Conservation (phyloP, 2,113 vertebrate genomes). For the Pomatorhinus ruficollis region DNA sequence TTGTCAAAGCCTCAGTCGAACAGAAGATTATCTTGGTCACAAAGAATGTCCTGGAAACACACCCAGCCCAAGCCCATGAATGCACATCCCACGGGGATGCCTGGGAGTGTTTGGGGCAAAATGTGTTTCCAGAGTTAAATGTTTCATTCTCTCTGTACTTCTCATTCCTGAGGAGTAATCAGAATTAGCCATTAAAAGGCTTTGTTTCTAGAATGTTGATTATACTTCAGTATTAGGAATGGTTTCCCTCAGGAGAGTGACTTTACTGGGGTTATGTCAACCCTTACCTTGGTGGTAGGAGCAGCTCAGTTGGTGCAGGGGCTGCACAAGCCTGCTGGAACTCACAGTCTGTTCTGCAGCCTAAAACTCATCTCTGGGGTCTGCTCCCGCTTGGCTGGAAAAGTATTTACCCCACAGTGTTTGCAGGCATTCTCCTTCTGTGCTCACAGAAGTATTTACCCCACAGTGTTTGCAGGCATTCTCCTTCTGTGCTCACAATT, state of each 20-base stretch:
- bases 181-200: neutral
- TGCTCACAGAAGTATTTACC: neutral
- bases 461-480: neutral
- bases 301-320: neutral
- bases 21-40: neutral
- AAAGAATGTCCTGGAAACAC: conserved; percentile 4
- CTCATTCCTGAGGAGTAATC: neutral
- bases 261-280: neutral
- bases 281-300: neutral
- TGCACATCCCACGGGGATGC: neutral
- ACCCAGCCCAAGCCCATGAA: neutral
- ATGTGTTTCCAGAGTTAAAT: neutral
- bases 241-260: neutral
- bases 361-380: neutral
- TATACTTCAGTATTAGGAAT: neutral
- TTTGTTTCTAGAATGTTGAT: neutral
- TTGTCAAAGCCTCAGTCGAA: neutral
- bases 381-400: neutral
- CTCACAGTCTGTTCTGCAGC: neutral
- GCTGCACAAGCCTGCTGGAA: neutral
- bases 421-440: neutral
- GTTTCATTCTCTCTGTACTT: neutral
- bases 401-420: neutral
- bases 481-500: neutral
- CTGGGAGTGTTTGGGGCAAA: neutral